Conservation (phyloP, 2,113 vertebrate genomes). For the Osmerus eperlanus region DNA sequence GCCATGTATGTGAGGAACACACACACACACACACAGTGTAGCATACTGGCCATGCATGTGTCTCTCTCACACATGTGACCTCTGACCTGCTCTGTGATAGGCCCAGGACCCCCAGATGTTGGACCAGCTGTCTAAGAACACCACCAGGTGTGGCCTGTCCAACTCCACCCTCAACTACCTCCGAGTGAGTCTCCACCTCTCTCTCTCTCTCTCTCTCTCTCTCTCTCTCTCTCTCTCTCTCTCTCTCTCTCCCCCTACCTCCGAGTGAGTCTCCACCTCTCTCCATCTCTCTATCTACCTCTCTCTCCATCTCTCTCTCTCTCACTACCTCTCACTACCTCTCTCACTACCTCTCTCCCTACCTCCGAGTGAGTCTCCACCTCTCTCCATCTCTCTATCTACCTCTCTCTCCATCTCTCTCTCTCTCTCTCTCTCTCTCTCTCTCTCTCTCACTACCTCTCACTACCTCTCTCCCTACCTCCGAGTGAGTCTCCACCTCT, state of each 20-base stretch:
- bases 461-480: not conserved
- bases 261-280: constrained; percentile 8
- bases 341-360: not conserved
- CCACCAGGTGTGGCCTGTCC: constrained; percentile 96
- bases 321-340: not conserved
- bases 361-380: constrained; percentile 2
- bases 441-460: not conserved
- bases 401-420: not conserved
- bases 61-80: not conserved
- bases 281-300: not conserved
- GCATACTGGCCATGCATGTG: not conserved
- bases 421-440: not conserved
- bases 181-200: constrained; percentile 77
- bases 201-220: not conserved
- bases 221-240: not conserved
- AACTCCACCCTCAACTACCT: constrained; percentile 99
- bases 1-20: no score
- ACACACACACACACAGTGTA: no score
- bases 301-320: not conserved
- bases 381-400: not conserved
- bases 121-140: constrained; percentile 99
- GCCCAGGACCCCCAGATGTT: constrained; percentile 98
- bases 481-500: not conserved
- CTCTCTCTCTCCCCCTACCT: not conserved
- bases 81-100: constrained; percentile 58